Conservation (phyloP, 2,888 invertebrate species). For the Cartodere bifasciata region DNA sequence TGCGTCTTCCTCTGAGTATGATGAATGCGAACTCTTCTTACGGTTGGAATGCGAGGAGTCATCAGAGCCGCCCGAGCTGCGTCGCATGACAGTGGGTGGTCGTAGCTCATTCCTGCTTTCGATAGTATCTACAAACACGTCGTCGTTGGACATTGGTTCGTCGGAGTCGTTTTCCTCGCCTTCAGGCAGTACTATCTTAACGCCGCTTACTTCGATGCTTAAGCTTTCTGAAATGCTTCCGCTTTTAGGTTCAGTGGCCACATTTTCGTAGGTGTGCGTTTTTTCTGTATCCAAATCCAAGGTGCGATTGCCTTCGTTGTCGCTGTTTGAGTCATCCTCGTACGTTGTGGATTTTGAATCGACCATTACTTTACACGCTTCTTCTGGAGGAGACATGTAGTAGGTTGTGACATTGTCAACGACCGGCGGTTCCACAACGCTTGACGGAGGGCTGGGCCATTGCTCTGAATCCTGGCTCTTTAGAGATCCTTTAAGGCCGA, state of each 20-base stretch:
- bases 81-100: constrained; percentile 31
- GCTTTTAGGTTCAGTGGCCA: constrained; percentile 28
- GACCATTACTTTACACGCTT: constrained; percentile 62
- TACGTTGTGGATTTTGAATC: constrained; percentile 47
- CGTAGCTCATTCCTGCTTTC: constrained; percentile 29
- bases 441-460: constrained; percentile 71
- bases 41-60: constrained; percentile 28
- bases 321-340: constrained; percentile 48
- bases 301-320: constrained; percentile 56
- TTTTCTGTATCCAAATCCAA: constrained; percentile 38
- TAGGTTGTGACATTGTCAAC: constrained; percentile 70
- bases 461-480: constrained; percentile 58
- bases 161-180: constrained; percentile 25
- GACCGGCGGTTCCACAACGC: constrained; percentile 54
- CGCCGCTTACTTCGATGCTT: constrained; percentile 31
- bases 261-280: constrained; percentile 33
- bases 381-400: constrained; percentile 66
- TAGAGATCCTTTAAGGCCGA: constrained; percentile 31
- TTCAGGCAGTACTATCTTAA: constrained; percentile 30
- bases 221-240: constrained; percentile 32
- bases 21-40: constrained; percentile 41
- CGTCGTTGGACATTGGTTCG: constrained; percentile 34
- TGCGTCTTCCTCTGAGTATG: constrained; percentile 54
- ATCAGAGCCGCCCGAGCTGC: constrained; percentile 32
- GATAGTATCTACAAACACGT: constrained; percentile 33